Conservation (phyloP, 2,113 vertebrate genomes). For the Meriones unguiculatus region DNA sequence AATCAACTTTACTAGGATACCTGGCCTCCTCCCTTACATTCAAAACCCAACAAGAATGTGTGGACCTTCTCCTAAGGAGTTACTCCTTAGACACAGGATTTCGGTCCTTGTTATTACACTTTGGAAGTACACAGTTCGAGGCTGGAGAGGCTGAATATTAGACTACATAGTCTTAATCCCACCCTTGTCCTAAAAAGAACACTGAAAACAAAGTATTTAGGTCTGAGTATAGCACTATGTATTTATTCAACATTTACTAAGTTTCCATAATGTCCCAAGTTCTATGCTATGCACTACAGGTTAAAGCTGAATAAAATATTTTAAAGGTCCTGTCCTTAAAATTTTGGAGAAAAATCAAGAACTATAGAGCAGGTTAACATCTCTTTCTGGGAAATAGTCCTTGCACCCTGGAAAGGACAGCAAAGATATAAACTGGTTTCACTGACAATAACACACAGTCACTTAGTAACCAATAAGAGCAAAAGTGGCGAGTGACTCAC, state of each 20-base stretch:
- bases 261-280: neutral
- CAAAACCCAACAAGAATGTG: neutral
- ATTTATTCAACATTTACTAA: slow-evolving; percentile 31
- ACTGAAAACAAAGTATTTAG: neutral
- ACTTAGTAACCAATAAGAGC: neutral
- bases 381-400: slow-evolving; percentile 27
- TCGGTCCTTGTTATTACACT: slow-evolving; percentile 17
- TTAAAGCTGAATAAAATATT: slow-evolving; percentile 7
- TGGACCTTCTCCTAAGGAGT: neutral
- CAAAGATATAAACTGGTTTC: neutral
- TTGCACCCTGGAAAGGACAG: slow-evolving; percentile 25
- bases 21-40: neutral
- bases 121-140: neutral
- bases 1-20: slow-evolving; percentile 9
- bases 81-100: slow-evolving; percentile 8
- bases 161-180: neutral
- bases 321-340: slow-evolving; percentile 1
- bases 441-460: neutral
- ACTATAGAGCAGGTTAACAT: neutral
- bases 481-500: slow-evolving; percentile 23
- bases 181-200: neutral
- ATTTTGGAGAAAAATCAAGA: slow-evolving; percentile 39
- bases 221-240: neutral
- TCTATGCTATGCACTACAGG: neutral
- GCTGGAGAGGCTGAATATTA: neutral